A percentile compares a stretch with the other conserved stretches of the same genome.
phyloP scores from a whole-genome alignment of 92 coral and sea anemone genomes.

The Blastomussa wellsi region DNA sequence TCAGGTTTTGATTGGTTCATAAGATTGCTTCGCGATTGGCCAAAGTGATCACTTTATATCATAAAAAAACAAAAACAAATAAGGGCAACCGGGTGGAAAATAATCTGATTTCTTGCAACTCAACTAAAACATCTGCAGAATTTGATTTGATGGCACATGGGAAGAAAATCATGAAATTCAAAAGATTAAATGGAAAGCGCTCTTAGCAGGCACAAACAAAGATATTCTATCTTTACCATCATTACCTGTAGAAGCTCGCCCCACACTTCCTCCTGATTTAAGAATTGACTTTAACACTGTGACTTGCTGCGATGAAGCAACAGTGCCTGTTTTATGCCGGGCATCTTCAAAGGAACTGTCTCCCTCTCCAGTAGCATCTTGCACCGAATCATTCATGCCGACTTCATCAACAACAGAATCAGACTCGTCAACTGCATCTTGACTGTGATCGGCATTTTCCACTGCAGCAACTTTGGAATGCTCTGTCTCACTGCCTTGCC shows the following conservation, averaged over 20 bases:
- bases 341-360: slow-evolving; percentile 13
- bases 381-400: neutral
- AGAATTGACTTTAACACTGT: slow-evolving; percentile 35
- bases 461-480: neutral
- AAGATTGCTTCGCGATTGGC: no score
- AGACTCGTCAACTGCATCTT: neutral
- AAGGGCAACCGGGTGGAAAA: no score
- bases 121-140: no score
- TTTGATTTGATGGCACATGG: no score
- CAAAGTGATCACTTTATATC: no score
- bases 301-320: neutral
- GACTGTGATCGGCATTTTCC: neutral
- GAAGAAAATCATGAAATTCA: neutral
- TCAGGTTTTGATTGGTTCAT: no score
- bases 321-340: neutral
- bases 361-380: slow-evolving; percentile 11
- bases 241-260: slow-evolving; percentile 11
- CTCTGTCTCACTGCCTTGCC: neutral
- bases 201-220: neutral
- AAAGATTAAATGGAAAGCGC: no score
- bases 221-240: neutral
- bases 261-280: slow-evolving; percentile 33
- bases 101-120: no score
- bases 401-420: slow-evolving; percentile 1
- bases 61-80: no score